These are phyloP conservation scores for Hucho hucho DNA, from an alignment of 2,113 vertebrate species.

Conservation along the genomic window DNA sequence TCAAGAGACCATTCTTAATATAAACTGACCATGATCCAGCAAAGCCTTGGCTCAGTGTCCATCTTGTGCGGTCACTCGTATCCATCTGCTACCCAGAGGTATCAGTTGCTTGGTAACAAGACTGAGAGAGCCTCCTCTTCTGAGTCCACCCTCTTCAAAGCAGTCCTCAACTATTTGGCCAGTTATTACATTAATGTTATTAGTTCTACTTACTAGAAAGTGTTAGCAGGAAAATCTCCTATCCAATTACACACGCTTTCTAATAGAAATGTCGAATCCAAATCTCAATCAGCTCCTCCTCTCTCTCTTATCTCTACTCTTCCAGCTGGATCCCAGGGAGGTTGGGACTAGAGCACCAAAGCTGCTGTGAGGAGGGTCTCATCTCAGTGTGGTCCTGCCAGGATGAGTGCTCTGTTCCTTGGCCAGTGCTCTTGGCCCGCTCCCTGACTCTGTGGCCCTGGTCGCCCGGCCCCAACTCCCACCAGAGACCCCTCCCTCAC, in stretches of 20 bases:
- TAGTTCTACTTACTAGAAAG: constrained; percentile 67
- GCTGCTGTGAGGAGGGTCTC: constrained; percentile 55
- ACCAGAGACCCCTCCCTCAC: constrained; percentile 32
- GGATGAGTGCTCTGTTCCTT: constrained; percentile 56
- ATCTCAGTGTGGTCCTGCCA: constrained; percentile 55
- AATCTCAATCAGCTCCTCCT: constrained; percentile 60
- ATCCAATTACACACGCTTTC: constrained; percentile 69
- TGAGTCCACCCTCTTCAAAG: constrained; percentile 40
- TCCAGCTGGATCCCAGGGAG: constrained; percentile 61
- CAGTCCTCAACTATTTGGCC: constrained; percentile 45
- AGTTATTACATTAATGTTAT: constrained; percentile 64
- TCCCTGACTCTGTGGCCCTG: constrained; percentile 21
- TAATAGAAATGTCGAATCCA: constrained; percentile 55
- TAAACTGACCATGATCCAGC: not conserved
- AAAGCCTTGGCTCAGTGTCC: not conserved
- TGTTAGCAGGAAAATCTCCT: constrained; percentile 67
- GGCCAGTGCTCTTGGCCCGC: constrained; percentile 57
- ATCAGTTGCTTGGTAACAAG: constrained; percentile 11
- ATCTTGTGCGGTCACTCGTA: not conserved
- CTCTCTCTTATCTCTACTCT: constrained; percentile 62
- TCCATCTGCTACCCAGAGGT: not conserved
- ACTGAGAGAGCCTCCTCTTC: constrained; percentile 28
- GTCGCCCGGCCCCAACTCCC: constrained; percentile 3
- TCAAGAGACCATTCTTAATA: not conserved
- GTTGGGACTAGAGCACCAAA: constrained; percentile 37